A percentile compares a stretch with the other conserved stretches of the same genome.
phyloP scores from a whole-genome alignment of 2,113 vertebrate genomes.

The Calyptommatus sinebrachiatus region DNA sequence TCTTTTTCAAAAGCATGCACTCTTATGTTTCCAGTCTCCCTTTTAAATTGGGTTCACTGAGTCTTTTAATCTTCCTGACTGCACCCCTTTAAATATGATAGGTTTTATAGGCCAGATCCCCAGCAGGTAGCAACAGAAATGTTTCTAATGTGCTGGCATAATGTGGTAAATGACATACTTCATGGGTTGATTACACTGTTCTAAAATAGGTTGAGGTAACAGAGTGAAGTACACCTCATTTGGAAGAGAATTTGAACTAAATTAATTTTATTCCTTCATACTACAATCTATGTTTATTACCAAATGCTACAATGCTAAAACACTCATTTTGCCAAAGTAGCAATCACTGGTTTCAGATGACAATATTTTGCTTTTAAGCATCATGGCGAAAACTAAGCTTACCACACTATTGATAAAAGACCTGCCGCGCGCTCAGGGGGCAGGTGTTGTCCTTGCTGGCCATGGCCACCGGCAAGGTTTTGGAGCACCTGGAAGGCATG shows the following conservation, averaged over 20 bases:
- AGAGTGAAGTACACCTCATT: slow-evolving; percentile 1
- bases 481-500: too few species aligned
- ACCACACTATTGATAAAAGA: too few species aligned
- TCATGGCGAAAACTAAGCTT: too few species aligned
- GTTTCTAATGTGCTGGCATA: slow-evolving; percentile 37
- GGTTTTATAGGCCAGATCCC: slow-evolving; percentile 6
- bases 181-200: slow-evolving; percentile 35
- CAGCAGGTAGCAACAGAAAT: slow-evolving; percentile 28
- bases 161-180: slow-evolving; percentile 34
- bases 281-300: too few species aligned
- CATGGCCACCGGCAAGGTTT: too few species aligned
- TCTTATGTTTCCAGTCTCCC: background rate
- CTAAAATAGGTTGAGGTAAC: slow-evolving; percentile 40
- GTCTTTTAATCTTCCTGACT: background rate
- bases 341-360: too few species aligned
- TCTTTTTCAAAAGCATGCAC: fast-evolving
- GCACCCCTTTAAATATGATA: background rate
- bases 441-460: too few species aligned
- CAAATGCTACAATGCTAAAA: too few species aligned
- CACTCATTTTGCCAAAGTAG: too few species aligned
- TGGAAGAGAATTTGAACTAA: background rate
- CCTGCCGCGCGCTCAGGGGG: too few species aligned
- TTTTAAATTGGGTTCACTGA: slow-evolving; percentile 20
- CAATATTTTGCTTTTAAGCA: too few species aligned
- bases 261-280: background rate